These are phyloP conservation scores for Parnassius smintheus DNA, from an alignment of 2,888 invertebrate species.

Conservation along the genomic window DNA sequence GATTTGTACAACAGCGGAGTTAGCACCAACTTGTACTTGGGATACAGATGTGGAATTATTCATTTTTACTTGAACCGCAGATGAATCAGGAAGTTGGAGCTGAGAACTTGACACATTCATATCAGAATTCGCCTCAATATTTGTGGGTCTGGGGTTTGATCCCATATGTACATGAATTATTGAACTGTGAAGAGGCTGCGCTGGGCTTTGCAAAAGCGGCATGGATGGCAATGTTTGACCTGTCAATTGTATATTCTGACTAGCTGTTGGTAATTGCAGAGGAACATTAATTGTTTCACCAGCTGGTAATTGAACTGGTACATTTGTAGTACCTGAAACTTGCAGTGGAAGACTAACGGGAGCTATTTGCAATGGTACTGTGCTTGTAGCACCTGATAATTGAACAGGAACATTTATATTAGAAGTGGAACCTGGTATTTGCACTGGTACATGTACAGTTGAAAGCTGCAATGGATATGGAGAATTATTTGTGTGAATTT, in stretches of 20 bases:
- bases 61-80: conserved; percentile 63
- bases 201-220: conserved; percentile 62
- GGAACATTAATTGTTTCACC: conserved; percentile 75
- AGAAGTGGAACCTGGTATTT: conserved; percentile 69
- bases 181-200: conserved; percentile 63
- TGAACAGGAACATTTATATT: conserved; percentile 75
- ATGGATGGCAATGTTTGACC: conserved; percentile 62
- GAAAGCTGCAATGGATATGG: conserved; percentile 71
- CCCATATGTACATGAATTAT: conserved; percentile 76
- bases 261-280: conserved; percentile 60
- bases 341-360: conserved; percentile 72
- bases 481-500: conserved; percentile 64
- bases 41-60: conserved; percentile 54
- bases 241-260: conserved; percentile 65
- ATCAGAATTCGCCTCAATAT: conserved; percentile 60
- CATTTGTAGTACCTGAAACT: conserved; percentile 65
- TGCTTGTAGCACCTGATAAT: conserved; percentile 60
- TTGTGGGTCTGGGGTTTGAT: conserved; percentile 55
- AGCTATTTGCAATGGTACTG: conserved; percentile 66
- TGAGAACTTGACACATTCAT: conserved; percentile 62
- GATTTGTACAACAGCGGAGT: conserved; percentile 62
- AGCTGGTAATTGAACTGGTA: conserved; percentile 69
- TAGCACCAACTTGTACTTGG: conserved; percentile 67
- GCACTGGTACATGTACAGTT: conserved; percentile 75
- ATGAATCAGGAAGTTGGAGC: conserved; percentile 57